Evolutionary conservation across 2,113 vertebrate genomes (phyloP).

Genomic region (Noctilio leporinus): DNA sequence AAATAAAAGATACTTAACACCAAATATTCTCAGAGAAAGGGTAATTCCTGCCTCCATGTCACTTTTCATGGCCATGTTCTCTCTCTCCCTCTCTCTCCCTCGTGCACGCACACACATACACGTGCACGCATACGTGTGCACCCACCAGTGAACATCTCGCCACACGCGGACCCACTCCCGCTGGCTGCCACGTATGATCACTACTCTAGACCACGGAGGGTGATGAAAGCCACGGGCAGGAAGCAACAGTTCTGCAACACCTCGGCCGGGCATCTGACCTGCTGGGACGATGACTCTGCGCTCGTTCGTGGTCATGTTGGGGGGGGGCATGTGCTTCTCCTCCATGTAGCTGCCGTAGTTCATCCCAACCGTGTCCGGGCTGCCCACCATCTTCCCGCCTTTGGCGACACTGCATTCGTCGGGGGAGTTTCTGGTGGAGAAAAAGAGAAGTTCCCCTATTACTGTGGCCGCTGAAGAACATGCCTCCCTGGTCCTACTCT

Average conservation of each 20-base stretch:
- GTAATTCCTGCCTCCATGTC: neutral
- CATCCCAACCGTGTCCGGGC: constrained; percentile 81
- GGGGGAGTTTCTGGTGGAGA: constrained; percentile 82
- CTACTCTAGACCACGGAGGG: neutral
- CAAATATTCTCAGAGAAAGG: neutral
- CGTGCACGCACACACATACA: neutral
- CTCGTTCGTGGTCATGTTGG: constrained; percentile 90
- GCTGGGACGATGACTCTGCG: constrained; percentile 90
- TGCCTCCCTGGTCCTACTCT: accelerated
- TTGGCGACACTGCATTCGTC: constrained; percentile 86
- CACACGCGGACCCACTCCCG: accelerated
- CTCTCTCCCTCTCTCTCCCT: neutral
- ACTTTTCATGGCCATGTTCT: neutral
- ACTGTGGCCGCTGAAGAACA: neutral
- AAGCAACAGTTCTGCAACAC: accelerated
- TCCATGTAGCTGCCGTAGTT: constrained; percentile 88
- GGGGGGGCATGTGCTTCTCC: constrained; percentile 87
- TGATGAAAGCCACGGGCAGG: accelerated
- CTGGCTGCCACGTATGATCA: neutral
- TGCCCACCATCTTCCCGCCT: constrained; percentile 84
- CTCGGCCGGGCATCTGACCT: constrained; percentile 75
- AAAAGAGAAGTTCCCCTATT: constrained; percentile 36
- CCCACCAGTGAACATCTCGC: accelerated
- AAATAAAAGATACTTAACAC: neutral
- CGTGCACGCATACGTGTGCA: accelerated